Conservation (phyloP, 2,113 vertebrate genomes). For the cat (Felis catus) region F.catus_Fca126_mat1.0 CM031428.1:24670001-24670500, state of each 20-base stretch:
- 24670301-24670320: constrained; percentile 45
- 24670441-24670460: not conserved
- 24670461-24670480: constrained; percentile 45
- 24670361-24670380: constrained; percentile 10
- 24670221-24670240: constrained; percentile 28
- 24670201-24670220: constrained; percentile 14
- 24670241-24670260: constrained; percentile 53
- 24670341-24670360: constrained; percentile 10
- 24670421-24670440: not conserved
- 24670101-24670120: not conserved
- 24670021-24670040: not conserved
- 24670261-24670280: constrained; percentile 69
- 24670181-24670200: not conserved
- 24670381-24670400: not conserved
- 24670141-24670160: not conserved
- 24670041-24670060: not conserved
- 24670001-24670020: not conserved
- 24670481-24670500: constrained; percentile 34
- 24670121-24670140: constrained; percentile 23
- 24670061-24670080: not conserved
- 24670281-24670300: constrained; percentile 71
- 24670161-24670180: constrained; percentile 16
- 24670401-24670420: not conserved
- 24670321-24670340: constrained; percentile 31
- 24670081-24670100: not conserved